Conservation (phyloP, 2,113 vertebrate species). For the Protomyctophum bolini region DNA sequence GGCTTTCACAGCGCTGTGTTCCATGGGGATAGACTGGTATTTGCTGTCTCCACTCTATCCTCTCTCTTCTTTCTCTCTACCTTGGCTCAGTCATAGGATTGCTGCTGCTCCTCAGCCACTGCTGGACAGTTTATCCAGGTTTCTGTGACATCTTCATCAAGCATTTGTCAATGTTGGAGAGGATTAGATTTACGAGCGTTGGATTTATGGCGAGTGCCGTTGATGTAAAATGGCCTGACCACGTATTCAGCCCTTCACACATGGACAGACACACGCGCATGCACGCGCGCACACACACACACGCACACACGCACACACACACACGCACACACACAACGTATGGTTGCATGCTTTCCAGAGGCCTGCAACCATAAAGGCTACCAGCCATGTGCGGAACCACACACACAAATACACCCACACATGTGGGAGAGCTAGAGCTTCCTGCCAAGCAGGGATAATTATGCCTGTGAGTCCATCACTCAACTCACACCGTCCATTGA, state of each 20-base stretch:
- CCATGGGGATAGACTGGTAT: constrained; percentile 50
- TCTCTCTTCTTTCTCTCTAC: background rate
- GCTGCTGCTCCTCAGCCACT: constrained; percentile 44
- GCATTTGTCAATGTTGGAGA: constrained; percentile 76
- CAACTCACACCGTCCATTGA: constrained; percentile 57
- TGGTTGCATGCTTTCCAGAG: too few relatives aligned
- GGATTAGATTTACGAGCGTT: constrained; percentile 75
- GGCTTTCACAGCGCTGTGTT: constrained; percentile 27
- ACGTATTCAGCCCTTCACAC: constrained; percentile 32
- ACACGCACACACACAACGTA: background rate
- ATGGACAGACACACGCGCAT: background rate
- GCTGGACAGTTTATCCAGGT: constrained; percentile 75
- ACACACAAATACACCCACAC: constrained; percentile 26
- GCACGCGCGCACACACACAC: constrained; percentile 5
- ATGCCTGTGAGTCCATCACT: constrained; percentile 48
- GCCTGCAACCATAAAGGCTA: constrained; percentile 14
- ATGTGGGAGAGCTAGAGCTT: constrained; percentile 34
- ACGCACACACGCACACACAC: constrained; percentile 16
- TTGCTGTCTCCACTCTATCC: constrained; percentile 31
- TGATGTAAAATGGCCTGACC: constrained; percentile 51
- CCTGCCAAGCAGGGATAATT: constrained; percentile 56
- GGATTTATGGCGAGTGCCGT: constrained; percentile 63
- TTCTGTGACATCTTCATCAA: constrained; percentile 81
- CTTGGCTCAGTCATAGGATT: constrained; percentile 40
- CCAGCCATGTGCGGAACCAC: background rate